Evolutionary conservation across 2,113 vertebrate species (phyloP), one percentile per base, ranked within the genome.

Genomic region (Aythya baeri): DNA sequence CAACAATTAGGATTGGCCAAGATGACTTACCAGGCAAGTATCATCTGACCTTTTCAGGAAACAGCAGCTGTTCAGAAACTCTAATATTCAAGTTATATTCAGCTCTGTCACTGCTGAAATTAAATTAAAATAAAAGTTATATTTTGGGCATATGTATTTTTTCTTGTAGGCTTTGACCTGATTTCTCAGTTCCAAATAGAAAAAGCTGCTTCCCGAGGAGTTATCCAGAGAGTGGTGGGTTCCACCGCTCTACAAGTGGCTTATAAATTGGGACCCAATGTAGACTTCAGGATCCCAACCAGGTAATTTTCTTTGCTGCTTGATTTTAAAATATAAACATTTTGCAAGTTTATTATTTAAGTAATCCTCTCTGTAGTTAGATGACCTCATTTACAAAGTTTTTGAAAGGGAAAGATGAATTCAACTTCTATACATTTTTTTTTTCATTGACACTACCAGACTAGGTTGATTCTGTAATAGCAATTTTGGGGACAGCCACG

Each of bases 171-270:
- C 32, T 99, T 99, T 98, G 98, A 99, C 67, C 97, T 99, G 72
- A 99, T 99, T 97, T 98, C 98, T 86, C 98, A 99, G 97, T 99
- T 99, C 95, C 98, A 98, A 89, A 97, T 99, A 92, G 98, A 98
- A 94, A 98, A 98, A 96, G 98, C 99, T 94, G 98, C 98, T 74
- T 98, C 98, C 67, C 98, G 97, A 94, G 98, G 98, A 86, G 96
- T 97, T 31, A 96, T 99, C 4, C 98, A 98, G 91, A 98, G 94
- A 80, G 96, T 99, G 25, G 91, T 97, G 58, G 99, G 99, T 34
- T 98, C 98, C 58, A 98, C 98, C 79, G 82, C 98, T 86, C 94
- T 98, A 61, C 98, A 98, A 88, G 97, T 98, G 71, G 98, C 99
- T 80, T 99, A 98, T 95, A 98, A 98, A 86, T 90, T 99, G 92